Conservation (phyloP, 2,888 invertebrate species). For the Calameuta filiformis region DNA sequence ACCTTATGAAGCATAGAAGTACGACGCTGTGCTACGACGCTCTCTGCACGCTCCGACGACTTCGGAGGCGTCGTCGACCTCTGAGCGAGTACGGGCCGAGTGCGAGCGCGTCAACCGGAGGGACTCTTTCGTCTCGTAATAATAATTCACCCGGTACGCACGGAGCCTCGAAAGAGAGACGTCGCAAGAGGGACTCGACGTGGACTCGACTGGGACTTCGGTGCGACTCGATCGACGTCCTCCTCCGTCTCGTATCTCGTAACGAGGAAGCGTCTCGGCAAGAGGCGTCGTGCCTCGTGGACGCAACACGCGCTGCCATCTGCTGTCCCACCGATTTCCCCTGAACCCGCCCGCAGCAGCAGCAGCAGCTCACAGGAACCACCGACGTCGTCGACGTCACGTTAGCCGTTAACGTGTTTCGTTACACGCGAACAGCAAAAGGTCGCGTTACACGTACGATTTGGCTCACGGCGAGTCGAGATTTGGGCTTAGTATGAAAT, state of each 20-base stretch:
- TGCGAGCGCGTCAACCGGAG: conserved; percentile 22
- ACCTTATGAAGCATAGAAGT: conserved; percentile 22
- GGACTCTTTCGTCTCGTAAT: conserved; percentile 24
- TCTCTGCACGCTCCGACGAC: conserved; percentile 41
- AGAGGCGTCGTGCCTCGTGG: not conserved
- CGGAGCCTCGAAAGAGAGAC: not conserved
- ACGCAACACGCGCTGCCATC: not conserved
- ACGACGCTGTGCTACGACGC: not conserved
- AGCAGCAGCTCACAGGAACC: not conserved
- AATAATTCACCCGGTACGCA: conserved; percentile 24
- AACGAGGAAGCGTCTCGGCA: not conserved
- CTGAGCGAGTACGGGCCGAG: conserved; percentile 33
- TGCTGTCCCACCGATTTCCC: not conserved
- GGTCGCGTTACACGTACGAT: not conserved
- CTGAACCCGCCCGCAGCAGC: not conserved
- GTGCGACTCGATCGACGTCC: not conserved
- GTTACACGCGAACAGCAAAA: not conserved
- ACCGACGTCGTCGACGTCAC: not conserved
- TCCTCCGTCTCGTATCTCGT: not conserved
- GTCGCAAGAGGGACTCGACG: not conserved
- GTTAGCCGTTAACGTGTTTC: not conserved
- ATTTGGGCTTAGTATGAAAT: not conserved
- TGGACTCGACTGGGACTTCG: too few species aligned
- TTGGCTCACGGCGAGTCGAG: not conserved
- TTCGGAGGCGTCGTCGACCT: conserved; percentile 36